Conservation (phyloP, 2,888 invertebrate species). For the Tetropium fuscum region DNA sequence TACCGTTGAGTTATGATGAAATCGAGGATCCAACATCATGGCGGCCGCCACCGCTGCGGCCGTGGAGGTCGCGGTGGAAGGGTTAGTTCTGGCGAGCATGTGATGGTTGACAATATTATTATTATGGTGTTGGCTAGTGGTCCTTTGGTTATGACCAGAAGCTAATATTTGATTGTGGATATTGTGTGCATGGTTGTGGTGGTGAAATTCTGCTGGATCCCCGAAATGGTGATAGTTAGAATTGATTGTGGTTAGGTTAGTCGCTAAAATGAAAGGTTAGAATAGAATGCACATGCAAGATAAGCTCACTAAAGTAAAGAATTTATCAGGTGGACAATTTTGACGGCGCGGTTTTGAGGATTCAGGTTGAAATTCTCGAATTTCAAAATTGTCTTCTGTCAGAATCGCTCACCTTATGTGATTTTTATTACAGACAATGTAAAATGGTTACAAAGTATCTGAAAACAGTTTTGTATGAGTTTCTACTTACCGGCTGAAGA, state of each 20-base stretch:
- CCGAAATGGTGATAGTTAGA: constrained; percentile 64
- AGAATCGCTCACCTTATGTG: too few species aligned
- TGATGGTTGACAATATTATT: constrained; percentile 62
- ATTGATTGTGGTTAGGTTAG: constrained; percentile 57
- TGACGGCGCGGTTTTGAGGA: too few species aligned
- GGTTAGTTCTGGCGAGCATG: constrained; percentile 61
- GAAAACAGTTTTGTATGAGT: too few species aligned
- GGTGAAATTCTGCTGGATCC: constrained; percentile 63
- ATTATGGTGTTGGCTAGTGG: constrained; percentile 58
- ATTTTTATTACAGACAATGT: too few species aligned
- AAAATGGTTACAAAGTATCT: too few species aligned
- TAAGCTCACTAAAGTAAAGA: too few species aligned
- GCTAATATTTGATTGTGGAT: constrained; percentile 62
- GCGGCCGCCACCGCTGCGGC: constrained; percentile 67
- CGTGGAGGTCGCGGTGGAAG: constrained; percentile 63
- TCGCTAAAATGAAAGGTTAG: constrained; percentile 45
- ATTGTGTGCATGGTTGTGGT: constrained; percentile 61
- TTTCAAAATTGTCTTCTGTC: too few species aligned
- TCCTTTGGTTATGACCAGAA: constrained; percentile 53
- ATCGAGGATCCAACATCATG: constrained; percentile 67
- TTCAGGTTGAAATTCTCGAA: too few species aligned
- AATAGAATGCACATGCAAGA: too few species aligned
- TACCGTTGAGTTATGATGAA: constrained; percentile 66
- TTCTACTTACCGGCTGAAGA: constrained; percentile 55
- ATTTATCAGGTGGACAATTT: too few species aligned